phyloP scores from a whole-genome alignment of 1,140 invertebrate genomes.

The Oedothorax gibbosus region DNA sequence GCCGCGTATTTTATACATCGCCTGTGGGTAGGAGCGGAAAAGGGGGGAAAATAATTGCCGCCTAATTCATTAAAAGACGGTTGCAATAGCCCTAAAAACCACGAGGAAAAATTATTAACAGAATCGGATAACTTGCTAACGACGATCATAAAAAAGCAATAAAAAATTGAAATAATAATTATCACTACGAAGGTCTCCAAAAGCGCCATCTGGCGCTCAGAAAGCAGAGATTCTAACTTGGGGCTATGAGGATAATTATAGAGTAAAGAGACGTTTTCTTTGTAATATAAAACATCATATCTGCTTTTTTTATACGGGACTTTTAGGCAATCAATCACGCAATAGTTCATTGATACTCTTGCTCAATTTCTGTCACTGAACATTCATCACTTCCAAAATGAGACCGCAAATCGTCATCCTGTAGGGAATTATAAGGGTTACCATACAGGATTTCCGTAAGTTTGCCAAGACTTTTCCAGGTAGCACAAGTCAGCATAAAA shows the following conservation, averaged over 20 bases:
- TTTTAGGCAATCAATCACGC: background rate
- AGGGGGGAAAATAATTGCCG: background rate
- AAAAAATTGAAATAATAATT: slow-evolving; percentile 5
- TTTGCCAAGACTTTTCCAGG: too few relatives aligned
- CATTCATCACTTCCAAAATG: background rate
- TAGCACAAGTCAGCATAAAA: too few relatives aligned
- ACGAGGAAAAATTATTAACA: background rate
- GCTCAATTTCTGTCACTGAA: too few relatives aligned
- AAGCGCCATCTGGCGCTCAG: slow-evolving; percentile 19
- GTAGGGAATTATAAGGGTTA: too few relatives aligned
- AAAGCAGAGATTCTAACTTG: background rate
- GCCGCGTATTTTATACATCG: background rate
- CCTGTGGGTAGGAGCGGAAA: background rate
- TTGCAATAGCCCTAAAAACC: background rate
- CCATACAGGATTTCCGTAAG: too few relatives aligned
- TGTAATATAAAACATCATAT: background rate
- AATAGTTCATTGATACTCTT: background rate
- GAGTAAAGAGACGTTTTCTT: too few relatives aligned
- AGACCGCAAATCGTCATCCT: background rate
- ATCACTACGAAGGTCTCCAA: background rate
- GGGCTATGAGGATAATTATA: too few relatives aligned
- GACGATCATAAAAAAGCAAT: background rate
- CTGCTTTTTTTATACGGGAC: background rate
- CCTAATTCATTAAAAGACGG: slow-evolving; percentile 17
- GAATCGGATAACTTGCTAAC: background rate